Evolutionary conservation across 2,888 invertebrate genomes (phyloP), one percentile per base, ranked within the genome.

Genomic region (Caradrina clavipalpis): DNA sequence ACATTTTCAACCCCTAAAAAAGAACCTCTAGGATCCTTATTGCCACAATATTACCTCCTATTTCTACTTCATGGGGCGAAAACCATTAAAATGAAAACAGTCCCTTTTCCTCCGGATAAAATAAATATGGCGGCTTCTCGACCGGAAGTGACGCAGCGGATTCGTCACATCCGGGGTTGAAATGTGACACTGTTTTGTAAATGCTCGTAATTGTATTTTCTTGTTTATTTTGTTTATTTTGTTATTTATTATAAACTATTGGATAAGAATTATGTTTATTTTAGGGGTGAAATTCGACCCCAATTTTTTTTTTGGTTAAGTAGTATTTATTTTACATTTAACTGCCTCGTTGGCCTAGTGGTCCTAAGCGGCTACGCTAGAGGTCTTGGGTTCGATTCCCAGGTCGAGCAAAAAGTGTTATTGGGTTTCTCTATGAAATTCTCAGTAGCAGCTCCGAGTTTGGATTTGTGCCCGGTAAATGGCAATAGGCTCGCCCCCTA

Each of bases 181-280:
- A 66, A 59, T 62, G 50, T 73, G 55, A 58, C 45, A 50, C 56
- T 77, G 74, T 73, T 47, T n/a, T 35, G 63, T 56, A 49, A 75
- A 67, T 56, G 59, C 49, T 31, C 58, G 57, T 88, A 86, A 88
- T 88, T 87, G 88, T 80, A 73, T 86, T 83, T 84, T 82, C 86
- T 78, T 87, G 87, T 87, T 81, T 78, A 61, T 72, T 71, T 78
- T 87, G 87, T 87, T 81, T 78, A 61, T 72, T 71, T 78, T 50
- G 39, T 84, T 78, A 77, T 71, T 81, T 68, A 35, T 82, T 79
- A 60, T 22, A 19, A 59, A 51, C 19, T 53, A 56, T 65, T 71
- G 22, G 22, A 17, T 39, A 26, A 45, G 55, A 35, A 42, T 22
- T 0, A 17, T 54, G 1, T 11, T 57, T 61, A 26, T 42, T 49